Evolutionary conservation across 2,797 vertebrate genomes (phyloP).

Genomic region (Carduelis carduelis): DNA sequence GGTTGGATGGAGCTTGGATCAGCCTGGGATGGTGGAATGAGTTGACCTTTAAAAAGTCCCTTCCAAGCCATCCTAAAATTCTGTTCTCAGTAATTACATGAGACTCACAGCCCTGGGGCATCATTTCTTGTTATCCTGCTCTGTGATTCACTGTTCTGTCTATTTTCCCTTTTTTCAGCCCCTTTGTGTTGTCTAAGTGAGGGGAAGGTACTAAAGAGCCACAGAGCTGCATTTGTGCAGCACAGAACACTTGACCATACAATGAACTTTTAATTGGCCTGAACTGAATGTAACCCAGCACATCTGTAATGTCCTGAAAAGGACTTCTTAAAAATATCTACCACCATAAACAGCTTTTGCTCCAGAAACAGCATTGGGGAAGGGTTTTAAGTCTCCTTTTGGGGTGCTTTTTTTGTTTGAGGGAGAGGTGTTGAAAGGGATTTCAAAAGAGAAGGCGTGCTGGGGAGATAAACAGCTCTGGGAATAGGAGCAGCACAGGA

Average conservation of each 20-base stretch:
- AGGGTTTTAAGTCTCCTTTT: not conserved
- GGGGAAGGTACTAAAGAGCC: not conserved
- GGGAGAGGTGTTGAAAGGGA: not conserved
- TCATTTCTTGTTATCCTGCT: not conserved
- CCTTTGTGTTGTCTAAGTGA: not conserved
- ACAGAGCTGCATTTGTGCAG: not conserved
- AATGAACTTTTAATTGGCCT: not conserved
- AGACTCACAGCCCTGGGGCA: not conserved
- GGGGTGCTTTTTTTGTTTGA: not conserved
- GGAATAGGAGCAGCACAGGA: slow-evolving; percentile 16
- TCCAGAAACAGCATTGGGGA: not conserved
- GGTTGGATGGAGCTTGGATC: fast-evolving
- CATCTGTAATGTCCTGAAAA: not conserved
- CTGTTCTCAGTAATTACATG: fast-evolving
- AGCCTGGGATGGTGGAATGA: fast-evolving
- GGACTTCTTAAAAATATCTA: not conserved
- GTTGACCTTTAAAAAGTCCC: not conserved
- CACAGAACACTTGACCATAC: not conserved
- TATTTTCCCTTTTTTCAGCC: not conserved
- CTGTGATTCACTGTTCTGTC: not conserved
- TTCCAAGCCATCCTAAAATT: not conserved
- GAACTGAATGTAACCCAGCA: not conserved
- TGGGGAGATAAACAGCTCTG: slow-evolving; percentile 8
- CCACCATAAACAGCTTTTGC: not conserved
- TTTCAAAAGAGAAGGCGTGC: slow-evolving; percentile 20